Evolutionary conservation across 2,797 vertebrate genomes (phyloP).

Genomic region (Myotis daubentonii): DNA sequence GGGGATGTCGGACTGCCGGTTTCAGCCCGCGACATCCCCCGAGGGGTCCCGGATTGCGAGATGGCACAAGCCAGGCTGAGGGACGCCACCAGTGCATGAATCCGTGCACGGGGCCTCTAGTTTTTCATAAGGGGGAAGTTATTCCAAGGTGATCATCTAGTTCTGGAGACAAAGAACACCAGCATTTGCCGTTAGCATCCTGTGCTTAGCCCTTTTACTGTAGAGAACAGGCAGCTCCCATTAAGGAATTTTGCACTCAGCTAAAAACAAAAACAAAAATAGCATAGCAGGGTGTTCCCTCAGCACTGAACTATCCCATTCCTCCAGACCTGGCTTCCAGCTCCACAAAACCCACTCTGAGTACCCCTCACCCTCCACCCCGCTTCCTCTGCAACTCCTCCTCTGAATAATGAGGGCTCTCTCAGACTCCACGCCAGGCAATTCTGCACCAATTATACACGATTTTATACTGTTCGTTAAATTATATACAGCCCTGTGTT

Average conservation of each 20-base stretch:
- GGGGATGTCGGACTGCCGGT: no score
- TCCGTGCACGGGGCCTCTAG: no score
- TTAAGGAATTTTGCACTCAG: neutral
- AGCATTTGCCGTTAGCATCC: neutral
- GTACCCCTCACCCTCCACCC: no score
- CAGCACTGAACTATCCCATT: neutral
- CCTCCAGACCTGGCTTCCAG: neutral
- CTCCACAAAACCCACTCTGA: neutral
- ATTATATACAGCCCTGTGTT: neutral
- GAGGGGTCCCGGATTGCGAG: no score
- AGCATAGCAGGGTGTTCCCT: neutral
- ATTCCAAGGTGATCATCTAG: neutral
- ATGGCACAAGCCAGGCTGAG: no score
- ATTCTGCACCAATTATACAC: slow-evolving; percentile 42
- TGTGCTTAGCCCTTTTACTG: neutral
- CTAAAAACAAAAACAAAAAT: slow-evolving; percentile 42
- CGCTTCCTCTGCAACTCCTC: neutral
- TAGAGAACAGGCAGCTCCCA: neutral
- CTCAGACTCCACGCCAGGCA: neutral
- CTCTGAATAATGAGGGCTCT: neutral
- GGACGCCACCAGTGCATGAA: no score
- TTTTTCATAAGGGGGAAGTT: slow-evolving; percentile 1
- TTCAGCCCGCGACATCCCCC: no score
- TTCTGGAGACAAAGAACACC: neutral
- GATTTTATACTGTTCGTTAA: slow-evolving; percentile 41